Conservation (phyloP, 1,140 invertebrate genomes). For the Ctenoplectra terminalis region DNA sequence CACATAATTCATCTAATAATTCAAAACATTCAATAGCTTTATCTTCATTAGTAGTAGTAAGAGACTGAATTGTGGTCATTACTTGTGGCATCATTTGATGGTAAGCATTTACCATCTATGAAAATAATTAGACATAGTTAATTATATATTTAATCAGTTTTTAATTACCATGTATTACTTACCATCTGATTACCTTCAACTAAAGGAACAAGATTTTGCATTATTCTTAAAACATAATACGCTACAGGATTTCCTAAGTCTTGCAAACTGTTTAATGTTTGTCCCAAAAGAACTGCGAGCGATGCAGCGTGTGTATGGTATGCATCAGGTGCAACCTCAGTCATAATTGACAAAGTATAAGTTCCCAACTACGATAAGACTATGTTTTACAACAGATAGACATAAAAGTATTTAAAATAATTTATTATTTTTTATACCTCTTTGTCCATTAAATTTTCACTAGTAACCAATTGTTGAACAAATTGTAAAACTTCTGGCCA, state of each 20-base stretch:
- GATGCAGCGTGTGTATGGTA: slow-evolving; percentile 84
- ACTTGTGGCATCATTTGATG: slow-evolving; percentile 86
- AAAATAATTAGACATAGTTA: slow-evolving; percentile 8
- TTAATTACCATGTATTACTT: slow-evolving; percentile 57
- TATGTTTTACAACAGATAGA: slow-evolving; percentile 46
- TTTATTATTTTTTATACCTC: slow-evolving; percentile 81
- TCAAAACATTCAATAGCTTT: slow-evolving; percentile 87
- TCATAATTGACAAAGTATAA: slow-evolving; percentile 86
- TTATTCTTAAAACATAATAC: slow-evolving; percentile 85
- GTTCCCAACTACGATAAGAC: slow-evolving; percentile 84
- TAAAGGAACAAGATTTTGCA: slow-evolving; percentile 85
- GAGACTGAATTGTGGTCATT: slow-evolving; percentile 84
- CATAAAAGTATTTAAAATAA: slow-evolving; percentile 13
- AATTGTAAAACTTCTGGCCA: slow-evolving; percentile 90
- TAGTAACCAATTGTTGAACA: slow-evolving; percentile 84
- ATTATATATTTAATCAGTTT: background rate
- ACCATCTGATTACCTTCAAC: slow-evolving; percentile 85
- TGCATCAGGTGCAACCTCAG: slow-evolving; percentile 85
- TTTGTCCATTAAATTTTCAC: slow-evolving; percentile 83
- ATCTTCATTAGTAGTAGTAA: slow-evolving; percentile 84
- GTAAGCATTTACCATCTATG: slow-evolving; percentile 85
- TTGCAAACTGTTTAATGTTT: slow-evolving; percentile 82
- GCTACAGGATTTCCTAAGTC: slow-evolving; percentile 83
- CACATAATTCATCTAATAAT: slow-evolving; percentile 88
- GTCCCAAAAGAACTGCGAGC: slow-evolving; percentile 84